Evolutionary conservation across 2,888 invertebrate species (phyloP).

Genomic region (Cephus nigrinus): DNA sequence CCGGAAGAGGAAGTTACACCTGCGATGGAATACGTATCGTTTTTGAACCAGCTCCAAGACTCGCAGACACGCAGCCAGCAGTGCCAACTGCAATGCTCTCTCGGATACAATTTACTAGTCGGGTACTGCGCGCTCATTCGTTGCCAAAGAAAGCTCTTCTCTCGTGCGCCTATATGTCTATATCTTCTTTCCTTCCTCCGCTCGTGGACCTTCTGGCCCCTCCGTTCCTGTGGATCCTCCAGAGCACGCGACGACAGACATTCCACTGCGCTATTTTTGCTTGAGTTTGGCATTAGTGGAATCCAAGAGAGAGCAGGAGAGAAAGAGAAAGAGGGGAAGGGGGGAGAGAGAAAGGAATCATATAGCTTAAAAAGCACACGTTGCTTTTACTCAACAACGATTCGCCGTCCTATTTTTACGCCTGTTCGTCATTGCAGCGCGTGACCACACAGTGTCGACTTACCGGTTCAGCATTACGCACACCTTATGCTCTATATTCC

Average conservation of each 20-base stretch:
- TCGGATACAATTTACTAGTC: too few species aligned
- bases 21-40: too few species aligned
- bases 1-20: too few species aligned
- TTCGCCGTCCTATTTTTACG: constrained; percentile 23
- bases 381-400: constrained; percentile 26
- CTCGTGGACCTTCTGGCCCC: neutral
- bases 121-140: too few species aligned
- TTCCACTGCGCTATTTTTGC: constrained; percentile 30
- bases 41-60: too few species aligned
- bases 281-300: constrained; percentile 21
- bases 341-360: neutral
- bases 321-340: too few species aligned
- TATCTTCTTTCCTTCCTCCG: too few species aligned
- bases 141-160: too few species aligned
- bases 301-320: constrained; percentile 5
- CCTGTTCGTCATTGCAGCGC: constrained; percentile 12
- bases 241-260: neutral
- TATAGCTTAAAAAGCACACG: constrained; percentile 24
- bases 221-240: neutral
- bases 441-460: constrained; percentile 24
- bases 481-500: neutral
- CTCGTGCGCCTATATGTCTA: too few species aligned
- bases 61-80: too few species aligned
- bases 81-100: too few species aligned
- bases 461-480: constrained; percentile 12